Evolutionary conservation across 1,140 invertebrate species (phyloP).

Genomic region (Frieseomelitta varia): DNA sequence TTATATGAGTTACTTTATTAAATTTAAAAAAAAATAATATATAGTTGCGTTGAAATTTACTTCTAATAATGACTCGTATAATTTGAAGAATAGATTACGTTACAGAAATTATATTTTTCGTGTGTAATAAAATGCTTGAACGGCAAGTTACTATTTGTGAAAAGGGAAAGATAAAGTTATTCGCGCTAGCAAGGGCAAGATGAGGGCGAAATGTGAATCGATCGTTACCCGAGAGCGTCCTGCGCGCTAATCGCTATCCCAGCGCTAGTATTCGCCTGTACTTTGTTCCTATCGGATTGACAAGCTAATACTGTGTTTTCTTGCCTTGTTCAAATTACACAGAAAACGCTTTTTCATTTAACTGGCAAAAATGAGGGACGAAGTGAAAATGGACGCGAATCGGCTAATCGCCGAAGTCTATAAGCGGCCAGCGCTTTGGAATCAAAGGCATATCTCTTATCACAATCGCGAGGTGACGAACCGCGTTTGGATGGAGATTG

Average conservation of each 20-base stretch:
- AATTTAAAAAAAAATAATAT: background rate
- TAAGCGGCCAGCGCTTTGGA: conserved; percentile 80
- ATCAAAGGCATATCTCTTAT: conserved; percentile 78
- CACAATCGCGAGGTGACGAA: conserved; percentile 80
- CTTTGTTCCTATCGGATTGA: conserved; percentile 65
- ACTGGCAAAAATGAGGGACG: conserved; percentile 70
- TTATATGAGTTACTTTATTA: background rate
- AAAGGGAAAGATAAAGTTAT: conserved; percentile 55
- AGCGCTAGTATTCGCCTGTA: conserved; percentile 77
- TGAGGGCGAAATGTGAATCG: conserved; percentile 76
- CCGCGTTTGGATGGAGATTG: conserved; percentile 80
- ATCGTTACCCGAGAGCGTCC: conserved; percentile 77
- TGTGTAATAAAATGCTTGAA: background rate
- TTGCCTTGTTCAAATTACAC: background rate
- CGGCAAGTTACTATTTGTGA: background rate
- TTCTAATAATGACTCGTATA: no score
- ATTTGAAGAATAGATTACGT: background rate
- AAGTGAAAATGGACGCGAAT: conserved; percentile 79
- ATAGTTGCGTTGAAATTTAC: background rate
- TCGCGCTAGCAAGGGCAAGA: conserved; percentile 74
- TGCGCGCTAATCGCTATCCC: conserved; percentile 80
- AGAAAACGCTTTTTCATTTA: conserved; percentile 1
- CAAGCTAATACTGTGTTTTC: conserved; percentile 30
- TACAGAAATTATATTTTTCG: background rate
- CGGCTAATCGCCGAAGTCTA: conserved; percentile 79